Conservation (phyloP, 1,140 invertebrate genomes). For the Tigriopus japonicus region DNA sequence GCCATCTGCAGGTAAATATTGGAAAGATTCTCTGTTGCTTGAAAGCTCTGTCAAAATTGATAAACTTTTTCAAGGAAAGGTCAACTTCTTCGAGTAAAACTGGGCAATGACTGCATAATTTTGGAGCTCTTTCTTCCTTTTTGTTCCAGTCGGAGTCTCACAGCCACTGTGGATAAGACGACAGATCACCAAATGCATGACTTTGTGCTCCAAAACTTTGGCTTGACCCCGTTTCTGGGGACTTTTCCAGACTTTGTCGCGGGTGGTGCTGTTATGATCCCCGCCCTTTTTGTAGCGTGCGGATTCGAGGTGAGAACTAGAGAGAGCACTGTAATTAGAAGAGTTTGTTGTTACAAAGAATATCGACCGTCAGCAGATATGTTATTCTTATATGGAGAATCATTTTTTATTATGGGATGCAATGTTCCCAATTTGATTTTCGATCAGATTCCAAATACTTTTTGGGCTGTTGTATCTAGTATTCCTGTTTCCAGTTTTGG, state of each 20-base stretch:
- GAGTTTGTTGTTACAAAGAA: too few species aligned
- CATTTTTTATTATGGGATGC: too few species aligned
- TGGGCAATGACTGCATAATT: background rate
- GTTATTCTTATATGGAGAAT: too few species aligned
- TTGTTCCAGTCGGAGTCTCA: background rate
- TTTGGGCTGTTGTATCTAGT: too few species aligned
- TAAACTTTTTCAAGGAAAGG: background rate
- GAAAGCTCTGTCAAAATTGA: background rate
- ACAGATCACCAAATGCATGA: background rate
- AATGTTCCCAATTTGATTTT: too few species aligned
- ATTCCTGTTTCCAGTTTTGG: too few species aligned
- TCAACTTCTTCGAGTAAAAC: background rate
- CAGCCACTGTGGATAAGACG: background rate
- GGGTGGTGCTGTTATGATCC: background rate
- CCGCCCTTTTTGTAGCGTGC: background rate
- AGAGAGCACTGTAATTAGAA: too few species aligned
- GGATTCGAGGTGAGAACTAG: background rate
- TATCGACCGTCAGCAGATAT: too few species aligned
- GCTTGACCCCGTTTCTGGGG: background rate
- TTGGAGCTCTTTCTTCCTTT: background rate
- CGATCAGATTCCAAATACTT: too few species aligned
- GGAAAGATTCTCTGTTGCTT: too few species aligned
- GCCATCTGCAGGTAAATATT: background rate
- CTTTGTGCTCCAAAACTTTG: background rate
- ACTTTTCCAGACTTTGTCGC: conserved; percentile 2